Percentiles rank a stretch among this genome's conserved stretches.
These are phyloP conservation scores for Cavia porcellus DNA, from an alignment of 2,113 vertebrate species.

Conservation along the genomic window DNA sequence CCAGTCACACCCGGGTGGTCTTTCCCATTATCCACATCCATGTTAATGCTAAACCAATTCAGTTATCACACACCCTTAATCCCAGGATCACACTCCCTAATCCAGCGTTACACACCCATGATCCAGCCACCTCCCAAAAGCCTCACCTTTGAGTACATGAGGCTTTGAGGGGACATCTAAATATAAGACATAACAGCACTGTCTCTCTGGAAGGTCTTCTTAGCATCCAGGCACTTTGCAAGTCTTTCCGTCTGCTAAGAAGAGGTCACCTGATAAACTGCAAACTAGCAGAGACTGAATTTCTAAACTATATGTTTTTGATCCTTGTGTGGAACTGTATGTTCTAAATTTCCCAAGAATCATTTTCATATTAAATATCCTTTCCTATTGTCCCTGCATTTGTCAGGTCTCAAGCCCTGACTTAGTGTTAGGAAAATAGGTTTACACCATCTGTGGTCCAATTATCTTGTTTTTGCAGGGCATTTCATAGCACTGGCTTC, in stretches of 20 bases:
- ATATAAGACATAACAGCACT: background rate
- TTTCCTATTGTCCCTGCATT: background rate
- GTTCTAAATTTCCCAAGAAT: background rate
- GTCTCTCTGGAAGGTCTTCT: background rate
- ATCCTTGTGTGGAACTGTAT: background rate
- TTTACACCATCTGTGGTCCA: background rate
- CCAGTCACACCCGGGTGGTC: background rate
- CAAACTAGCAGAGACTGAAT: background rate
- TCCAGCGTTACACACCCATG: background rate
- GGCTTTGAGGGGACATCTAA: background rate
- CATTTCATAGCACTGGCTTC: background rate
- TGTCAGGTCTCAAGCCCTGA: background rate
- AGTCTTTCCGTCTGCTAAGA: background rate
- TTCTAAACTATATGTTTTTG: background rate
- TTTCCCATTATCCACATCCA: background rate
- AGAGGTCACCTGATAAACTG: background rate
- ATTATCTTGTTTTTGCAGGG: background rate
- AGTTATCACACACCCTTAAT: background rate
- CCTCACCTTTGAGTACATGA: background rate
- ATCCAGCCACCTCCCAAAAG: background rate
- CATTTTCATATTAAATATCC: background rate
- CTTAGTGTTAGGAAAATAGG: background rate
- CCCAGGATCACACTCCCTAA: background rate
- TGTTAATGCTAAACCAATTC: background rate
- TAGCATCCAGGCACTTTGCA: background rate